Percentiles rank a stretch among this genome's conserved stretches.
phyloP scores from a whole-genome alignment of 2,797 vertebrate species.

The Halcyon leucocephala region DNA sequence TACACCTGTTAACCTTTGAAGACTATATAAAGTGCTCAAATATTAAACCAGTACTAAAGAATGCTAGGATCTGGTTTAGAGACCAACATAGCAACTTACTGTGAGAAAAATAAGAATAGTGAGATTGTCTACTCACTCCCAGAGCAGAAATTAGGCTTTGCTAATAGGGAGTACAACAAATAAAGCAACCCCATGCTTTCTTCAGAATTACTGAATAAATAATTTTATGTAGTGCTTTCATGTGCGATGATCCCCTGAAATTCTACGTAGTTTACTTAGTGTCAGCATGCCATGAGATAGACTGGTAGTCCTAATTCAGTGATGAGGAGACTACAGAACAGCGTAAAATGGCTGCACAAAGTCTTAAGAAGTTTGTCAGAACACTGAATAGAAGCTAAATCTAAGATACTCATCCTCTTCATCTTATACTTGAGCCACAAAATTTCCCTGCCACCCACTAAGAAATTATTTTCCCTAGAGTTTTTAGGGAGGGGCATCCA shows the following conservation, averaged over 20 bases:
- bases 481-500: neutral
- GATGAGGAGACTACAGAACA: neutral
- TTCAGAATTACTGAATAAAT: neutral
- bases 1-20: neutral
- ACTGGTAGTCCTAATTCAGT: neutral
- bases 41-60: neutral
- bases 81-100: neutral
- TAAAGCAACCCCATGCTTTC: neutral
- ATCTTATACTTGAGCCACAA: neutral
- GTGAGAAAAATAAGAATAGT: neutral
- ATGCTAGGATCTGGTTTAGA: neutral
- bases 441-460: neutral
- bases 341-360: neutral
- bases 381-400: neutral
- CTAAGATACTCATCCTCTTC: neutral
- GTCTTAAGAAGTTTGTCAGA: neutral
- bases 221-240: neutral
- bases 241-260: neutral
- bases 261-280: neutral
- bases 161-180: neutral
- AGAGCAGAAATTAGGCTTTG: neutral
- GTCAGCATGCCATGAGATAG: accelerated
- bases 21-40: neutral
- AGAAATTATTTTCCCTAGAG: neutral
- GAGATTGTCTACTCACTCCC: neutral